phyloP scores from a whole-genome alignment of 2,797 vertebrate species.

The Gymnothorax javanicus region DNA sequence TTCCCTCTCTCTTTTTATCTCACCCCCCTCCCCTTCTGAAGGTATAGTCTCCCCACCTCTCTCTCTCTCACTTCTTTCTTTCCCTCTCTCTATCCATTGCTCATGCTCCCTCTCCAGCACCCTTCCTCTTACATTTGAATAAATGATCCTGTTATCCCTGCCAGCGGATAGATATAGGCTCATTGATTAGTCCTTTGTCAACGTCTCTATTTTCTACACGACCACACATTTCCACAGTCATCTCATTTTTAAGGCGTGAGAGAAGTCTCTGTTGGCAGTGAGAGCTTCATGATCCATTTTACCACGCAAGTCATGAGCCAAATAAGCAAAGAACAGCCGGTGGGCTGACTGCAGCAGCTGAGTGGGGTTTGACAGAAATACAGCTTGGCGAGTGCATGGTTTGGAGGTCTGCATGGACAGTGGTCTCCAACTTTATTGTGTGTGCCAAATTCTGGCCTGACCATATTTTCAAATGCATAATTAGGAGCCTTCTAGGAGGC shows the following conservation, averaged over 20 bases:
- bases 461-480: background rate
- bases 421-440: background rate
- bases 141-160: background rate
- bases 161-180: background rate
- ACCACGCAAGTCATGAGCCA: slow-evolving; percentile 42
- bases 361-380: background rate
- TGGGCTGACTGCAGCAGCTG: background rate
- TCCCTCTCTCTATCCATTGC: background rate
- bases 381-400: background rate
- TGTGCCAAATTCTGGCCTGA: background rate
- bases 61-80: background rate
- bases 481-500: too few relatives aligned
- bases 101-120: slow-evolving; percentile 22
- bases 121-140: background rate
- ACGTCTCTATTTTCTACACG: background rate
- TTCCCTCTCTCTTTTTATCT: background rate
- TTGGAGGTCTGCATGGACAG: background rate
- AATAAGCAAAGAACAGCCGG: slow-evolving; percentile 48
- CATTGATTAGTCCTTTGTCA: slow-evolving; percentile 15
- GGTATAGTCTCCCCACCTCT: background rate
- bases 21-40: background rate
- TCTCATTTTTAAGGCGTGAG: slow-evolving; percentile 40
- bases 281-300: background rate
- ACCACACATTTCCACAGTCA: slow-evolving; percentile 30
- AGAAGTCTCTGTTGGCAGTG: background rate